Conservation (phyloP, 2,113 vertebrate genomes). For the Elanus axillaris region DNA sequence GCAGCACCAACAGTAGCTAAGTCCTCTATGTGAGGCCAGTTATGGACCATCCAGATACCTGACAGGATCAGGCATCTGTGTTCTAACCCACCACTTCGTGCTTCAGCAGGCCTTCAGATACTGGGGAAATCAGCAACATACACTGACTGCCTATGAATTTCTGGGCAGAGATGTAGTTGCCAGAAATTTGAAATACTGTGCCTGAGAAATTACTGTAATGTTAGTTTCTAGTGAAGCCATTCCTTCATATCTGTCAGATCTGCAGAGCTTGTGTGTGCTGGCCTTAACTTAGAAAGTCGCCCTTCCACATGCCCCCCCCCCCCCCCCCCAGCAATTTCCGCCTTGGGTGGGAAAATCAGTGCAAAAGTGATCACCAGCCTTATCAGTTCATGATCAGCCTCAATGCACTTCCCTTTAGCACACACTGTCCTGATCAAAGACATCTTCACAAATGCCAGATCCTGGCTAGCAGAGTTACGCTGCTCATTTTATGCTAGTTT, state of each 20-base stretch:
- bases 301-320: fast-evolving
- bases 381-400: not conserved
- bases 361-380: not conserved
- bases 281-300: not conserved
- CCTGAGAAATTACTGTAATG: not conserved
- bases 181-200: not conserved
- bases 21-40: not conserved
- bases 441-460: not conserved
- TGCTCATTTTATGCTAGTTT: not conserved
- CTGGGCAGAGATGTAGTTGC: not conserved
- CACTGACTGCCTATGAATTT: not conserved
- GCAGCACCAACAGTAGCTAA: not conserved
- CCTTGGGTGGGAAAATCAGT: not conserved
- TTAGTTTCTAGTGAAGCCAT: not conserved
- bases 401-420: not conserved
- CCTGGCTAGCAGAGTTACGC: not conserved
- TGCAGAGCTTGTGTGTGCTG: not conserved
- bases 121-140: not conserved
- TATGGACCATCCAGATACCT: not conserved
- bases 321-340: not conserved
- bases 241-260: not conserved
- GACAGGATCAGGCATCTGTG: fast-evolving
- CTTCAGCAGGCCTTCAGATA: not conserved
- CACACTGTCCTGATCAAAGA: not conserved
- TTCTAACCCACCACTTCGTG: not conserved